Evolutionary conservation across 2,113 vertebrate species (phyloP).

Genomic region (Myiopsitta monachus): DNA sequence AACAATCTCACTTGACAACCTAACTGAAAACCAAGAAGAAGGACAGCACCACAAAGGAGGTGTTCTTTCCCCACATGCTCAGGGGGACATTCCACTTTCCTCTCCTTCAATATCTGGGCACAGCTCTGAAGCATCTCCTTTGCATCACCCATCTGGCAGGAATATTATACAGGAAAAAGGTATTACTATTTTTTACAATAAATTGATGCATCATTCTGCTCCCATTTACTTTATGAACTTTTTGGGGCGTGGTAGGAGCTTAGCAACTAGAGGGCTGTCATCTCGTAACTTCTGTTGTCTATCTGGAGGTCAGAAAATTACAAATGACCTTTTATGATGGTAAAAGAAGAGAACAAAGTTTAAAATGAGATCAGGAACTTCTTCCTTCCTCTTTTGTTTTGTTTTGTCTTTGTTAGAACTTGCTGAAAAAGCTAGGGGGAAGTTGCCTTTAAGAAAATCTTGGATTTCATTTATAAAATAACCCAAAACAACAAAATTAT

Average conservation of each 20-base stretch:
- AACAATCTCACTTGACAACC: slow-evolving; percentile 69
- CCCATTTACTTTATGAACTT: neutral
- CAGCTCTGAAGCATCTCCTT: slow-evolving; percentile 75
- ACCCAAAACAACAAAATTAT: neutral
- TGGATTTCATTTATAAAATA: neutral
- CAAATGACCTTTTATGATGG: neutral
- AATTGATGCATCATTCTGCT: slow-evolving; percentile 8
- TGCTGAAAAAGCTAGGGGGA: neutral
- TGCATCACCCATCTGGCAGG: slow-evolving; percentile 61
- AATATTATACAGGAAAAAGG: slow-evolving; percentile 70
- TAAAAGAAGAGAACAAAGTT: neutral
- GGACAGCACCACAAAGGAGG: slow-evolving; percentile 33
- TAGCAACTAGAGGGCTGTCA: neutral
- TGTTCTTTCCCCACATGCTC: slow-evolving; percentile 37
- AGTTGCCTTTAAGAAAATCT: neutral
- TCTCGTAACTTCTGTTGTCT: neutral
- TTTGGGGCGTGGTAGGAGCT: neutral
- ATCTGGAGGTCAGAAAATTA: neutral
- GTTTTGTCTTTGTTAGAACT: neutral
- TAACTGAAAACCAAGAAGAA: slow-evolving; percentile 66
- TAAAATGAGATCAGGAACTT: neutral
- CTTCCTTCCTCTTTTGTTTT: neutral
- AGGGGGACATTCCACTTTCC: slow-evolving; percentile 60
- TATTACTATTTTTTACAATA: slow-evolving; percentile 53
- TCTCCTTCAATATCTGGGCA: slow-evolving; percentile 72